Conservation (phyloP, 2,888 invertebrate species). For the Protodeltote pygarga region DNA sequence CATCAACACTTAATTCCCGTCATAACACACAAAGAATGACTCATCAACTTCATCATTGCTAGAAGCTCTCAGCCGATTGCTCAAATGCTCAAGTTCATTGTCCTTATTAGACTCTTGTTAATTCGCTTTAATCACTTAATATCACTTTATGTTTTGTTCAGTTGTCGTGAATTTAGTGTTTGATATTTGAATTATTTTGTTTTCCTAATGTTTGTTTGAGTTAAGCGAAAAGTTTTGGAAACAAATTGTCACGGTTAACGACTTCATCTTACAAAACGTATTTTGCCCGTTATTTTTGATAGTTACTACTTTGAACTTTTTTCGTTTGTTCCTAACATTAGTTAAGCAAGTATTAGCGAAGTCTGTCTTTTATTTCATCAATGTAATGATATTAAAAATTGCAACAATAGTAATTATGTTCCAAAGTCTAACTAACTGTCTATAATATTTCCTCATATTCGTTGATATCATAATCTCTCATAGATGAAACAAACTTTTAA, state of each 20-base stretch:
- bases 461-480: no score
- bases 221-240: conserved; percentile 14
- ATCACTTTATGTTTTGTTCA: conserved; percentile 15
- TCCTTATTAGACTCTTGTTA: conserved; percentile 26
- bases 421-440: no score
- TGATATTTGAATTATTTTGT: no score
- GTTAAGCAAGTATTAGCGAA: background rate
- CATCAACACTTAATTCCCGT: conserved; percentile 8
- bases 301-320: conserved; percentile 14
- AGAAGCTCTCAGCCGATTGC: conserved; percentile 6
- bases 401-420: no score
- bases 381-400: no score
- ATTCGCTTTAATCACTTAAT: conserved; percentile 40
- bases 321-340: conserved; percentile 12
- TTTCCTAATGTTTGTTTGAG: conserved; percentile 19
- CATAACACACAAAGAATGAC: conserved; percentile 29
- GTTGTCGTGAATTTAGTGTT: conserved; percentile 21
- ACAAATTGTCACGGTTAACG: conserved; percentile 27
- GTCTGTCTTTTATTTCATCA: no score
- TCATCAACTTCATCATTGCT: conserved; percentile 36
- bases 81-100: conserved; percentile 27
- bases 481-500: no score
- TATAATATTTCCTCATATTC: no score
- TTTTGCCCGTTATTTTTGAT: no score
- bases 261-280: no score